These are phyloP conservation scores for Steatocranus sp. DNA, from an alignment of 2,797 vertebrate species.

Conservation along the genomic window DNA sequence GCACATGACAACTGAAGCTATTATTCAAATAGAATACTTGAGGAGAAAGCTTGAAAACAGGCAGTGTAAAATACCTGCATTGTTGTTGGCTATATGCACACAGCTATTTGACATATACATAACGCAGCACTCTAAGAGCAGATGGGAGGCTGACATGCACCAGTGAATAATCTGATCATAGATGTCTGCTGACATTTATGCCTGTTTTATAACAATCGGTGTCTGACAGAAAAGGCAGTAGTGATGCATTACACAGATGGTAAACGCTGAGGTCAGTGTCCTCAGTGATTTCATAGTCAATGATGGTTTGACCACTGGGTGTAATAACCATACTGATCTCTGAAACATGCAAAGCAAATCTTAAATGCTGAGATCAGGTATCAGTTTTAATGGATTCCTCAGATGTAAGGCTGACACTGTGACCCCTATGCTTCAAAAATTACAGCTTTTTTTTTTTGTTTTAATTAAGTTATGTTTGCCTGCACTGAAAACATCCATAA, in stretches of 20 bases:
- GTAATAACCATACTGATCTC: constrained; percentile 41
- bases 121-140: constrained; percentile 22
- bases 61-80: not conserved
- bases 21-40: constrained; percentile 10
- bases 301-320: constrained; percentile 48
- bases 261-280: constrained; percentile 45
- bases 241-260: constrained; percentile 53
- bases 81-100: constrained; percentile 11
- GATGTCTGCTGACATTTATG: constrained; percentile 61
- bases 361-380: constrained; percentile 29
- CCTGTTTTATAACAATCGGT: constrained; percentile 41
- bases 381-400: constrained; percentile 45
- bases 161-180: constrained; percentile 51
- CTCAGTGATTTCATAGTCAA: constrained; percentile 25
- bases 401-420: constrained; percentile 35
- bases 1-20: not conserved
- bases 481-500: constrained; percentile 52
- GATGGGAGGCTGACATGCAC: constrained; percentile 36
- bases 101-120: constrained; percentile 37
- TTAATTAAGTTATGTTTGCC: not conserved
- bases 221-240: constrained; percentile 39
- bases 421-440: constrained; percentile 37
- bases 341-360: constrained; percentile 21
- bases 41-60: not conserved
- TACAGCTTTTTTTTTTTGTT: not conserved